A percentile compares a stretch with the other conserved stretches of the same genome.
Conservation (phyloP, 1,140 invertebrate species). For the Campoletis sonorensis region DNA sequence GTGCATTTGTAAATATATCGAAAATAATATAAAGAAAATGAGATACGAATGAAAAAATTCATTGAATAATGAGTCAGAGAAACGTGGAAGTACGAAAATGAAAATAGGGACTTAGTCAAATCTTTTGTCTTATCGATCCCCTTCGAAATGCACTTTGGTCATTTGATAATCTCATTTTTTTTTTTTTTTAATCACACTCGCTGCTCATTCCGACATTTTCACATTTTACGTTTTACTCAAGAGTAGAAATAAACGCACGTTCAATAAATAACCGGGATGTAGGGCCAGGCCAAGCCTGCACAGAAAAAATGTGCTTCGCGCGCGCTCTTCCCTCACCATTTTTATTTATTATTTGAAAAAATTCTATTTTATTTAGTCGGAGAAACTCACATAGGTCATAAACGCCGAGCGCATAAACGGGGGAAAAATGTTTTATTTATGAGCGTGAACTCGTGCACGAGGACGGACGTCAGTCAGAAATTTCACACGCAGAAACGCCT, state of each 20-base stretch:
- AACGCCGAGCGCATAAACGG: conserved; percentile 30
- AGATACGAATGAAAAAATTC: not conserved
- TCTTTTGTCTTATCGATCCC: conserved; percentile 10
- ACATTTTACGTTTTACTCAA: not conserved
- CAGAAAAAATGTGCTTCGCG: conserved; percentile 23
- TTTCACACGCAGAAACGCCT: not conserved
- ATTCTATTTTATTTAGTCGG: conserved; percentile 30
- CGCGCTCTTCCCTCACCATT: not conserved
- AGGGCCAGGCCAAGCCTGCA: not conserved
- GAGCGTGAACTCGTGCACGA: conserved; percentile 37
- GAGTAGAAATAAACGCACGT: not conserved
- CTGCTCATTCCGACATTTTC: not conserved
- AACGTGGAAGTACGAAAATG: not conserved
- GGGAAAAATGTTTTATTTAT: conserved; percentile 40
- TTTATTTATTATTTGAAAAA: conserved; percentile 15
- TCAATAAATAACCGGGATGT: conserved; percentile 21
- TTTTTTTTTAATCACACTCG: not conserved
- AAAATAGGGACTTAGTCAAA: not conserved
- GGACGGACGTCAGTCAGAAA: conserved; percentile 27
- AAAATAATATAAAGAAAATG: not conserved
- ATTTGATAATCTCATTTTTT: not conserved
- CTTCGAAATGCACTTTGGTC: not conserved
- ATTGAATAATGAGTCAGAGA: not conserved
- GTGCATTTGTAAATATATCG: conserved; percentile 32
- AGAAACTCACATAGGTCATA: conserved; percentile 41